Conservation (phyloP, 2,797 vertebrate species). For the Ctenopoma kingsleyae region DNA sequence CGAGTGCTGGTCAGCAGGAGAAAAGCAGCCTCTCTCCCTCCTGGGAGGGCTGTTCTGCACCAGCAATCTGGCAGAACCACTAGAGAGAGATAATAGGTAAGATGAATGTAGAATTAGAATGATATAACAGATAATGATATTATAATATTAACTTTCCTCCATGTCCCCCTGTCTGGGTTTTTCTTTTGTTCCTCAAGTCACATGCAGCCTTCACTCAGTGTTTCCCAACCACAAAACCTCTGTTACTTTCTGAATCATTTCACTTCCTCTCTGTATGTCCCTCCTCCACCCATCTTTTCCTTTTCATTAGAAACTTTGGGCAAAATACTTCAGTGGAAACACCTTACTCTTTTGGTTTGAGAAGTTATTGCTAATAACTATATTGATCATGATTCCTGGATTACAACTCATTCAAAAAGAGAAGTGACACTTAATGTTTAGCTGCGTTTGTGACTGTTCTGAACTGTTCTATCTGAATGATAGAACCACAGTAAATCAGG, state of each 20-base stretch:
- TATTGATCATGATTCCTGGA: no score
- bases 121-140: conserved; percentile 1
- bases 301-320: conserved; percentile 7
- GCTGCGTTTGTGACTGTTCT: no score
- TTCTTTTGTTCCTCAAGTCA: not conserved
- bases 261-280: conserved; percentile 11
- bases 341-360: not conserved
- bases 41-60: conserved; percentile 39
- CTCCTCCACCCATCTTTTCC: conserved; percentile 5
- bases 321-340: not conserved
- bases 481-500: no score
- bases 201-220: not conserved
- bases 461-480: no score
- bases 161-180: not conserved
- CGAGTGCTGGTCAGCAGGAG: conserved; percentile 21
- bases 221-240: conserved; percentile 22
- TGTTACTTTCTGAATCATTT: conserved; percentile 22
- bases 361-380: not conserved
- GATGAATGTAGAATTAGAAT: not conserved
- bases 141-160: conserved; percentile 3
- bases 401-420: no score
- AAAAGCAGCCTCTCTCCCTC: conserved; percentile 50
- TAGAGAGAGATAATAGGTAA: no score
- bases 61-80: conserved; percentile 27
- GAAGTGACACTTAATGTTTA: no score